Evolutionary conservation across 1,140 invertebrate species (phyloP).

Genomic region (Drosophila burlai): DNA sequence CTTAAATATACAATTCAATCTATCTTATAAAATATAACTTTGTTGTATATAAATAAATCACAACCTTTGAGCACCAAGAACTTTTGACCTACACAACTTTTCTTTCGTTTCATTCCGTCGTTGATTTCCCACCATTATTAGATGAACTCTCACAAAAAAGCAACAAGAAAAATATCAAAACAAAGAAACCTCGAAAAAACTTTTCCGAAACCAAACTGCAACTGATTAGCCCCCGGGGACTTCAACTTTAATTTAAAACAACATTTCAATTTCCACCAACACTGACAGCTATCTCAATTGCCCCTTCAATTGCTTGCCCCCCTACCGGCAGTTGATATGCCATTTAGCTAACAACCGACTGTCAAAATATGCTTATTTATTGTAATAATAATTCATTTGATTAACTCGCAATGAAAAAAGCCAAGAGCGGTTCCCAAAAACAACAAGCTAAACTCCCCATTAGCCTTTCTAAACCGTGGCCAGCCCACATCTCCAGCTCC

Average conservation of each 20-base stretch:
- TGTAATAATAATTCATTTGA: constrained; percentile 84
- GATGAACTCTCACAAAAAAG: constrained; percentile 11
- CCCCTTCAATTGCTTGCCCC: constrained; percentile 37
- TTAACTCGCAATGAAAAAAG: constrained; percentile 60
- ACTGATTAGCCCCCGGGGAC: constrained; percentile 44
- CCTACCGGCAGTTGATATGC: constrained; percentile 43
- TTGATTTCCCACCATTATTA: constrained; percentile 31
- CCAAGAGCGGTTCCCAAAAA: constrained; percentile 31
- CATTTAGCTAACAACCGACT: constrained; percentile 55
- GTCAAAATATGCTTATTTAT: constrained; percentile 62
- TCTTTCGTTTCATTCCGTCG: neutral
- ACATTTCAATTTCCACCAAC: constrained; percentile 46
- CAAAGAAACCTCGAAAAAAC: constrained; percentile 14
- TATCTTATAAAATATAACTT: neutral
- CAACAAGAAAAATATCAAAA: neutral
- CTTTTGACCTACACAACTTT: constrained; percentile 13
- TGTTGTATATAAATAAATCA: neutral
- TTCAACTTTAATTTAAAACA: constrained; percentile 46
- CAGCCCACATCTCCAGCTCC: constrained; percentile 32
- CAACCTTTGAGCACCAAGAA: neutral
- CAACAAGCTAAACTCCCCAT: constrained; percentile 75
- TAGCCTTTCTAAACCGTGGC: constrained; percentile 77
- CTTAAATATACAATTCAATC: neutral
- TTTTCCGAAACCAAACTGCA: constrained; percentile 20
- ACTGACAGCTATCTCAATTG: constrained; percentile 62